Base-by-base conservation (phyloP, 2,113 vertebrate genomes). In the Electrona antarctica region DNA sequence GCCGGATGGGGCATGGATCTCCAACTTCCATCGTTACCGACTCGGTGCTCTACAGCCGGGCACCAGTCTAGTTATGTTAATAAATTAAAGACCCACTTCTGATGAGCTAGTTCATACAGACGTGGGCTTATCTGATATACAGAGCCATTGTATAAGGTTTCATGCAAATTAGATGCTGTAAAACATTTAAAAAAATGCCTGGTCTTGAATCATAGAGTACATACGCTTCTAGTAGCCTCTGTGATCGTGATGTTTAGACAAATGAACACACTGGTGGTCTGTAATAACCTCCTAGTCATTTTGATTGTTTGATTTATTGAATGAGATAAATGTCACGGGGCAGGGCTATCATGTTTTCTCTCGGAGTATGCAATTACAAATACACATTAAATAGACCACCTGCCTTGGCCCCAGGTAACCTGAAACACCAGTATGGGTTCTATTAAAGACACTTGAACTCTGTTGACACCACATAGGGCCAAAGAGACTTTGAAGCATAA, bases 341-440 rank as follows among this genome's bases (percentile, higher is more conserved):
- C 61, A 63, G 48, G 46, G 33, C 33, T 41, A 41, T 41, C 33
- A 41, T 54, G 60, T 47, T 63, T 48, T 33, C 48, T 64, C 47
- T 58, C 8, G 56, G 7, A 0, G 14, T 28, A 12, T 41, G 29
- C 55, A 59, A 0, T 62, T 71, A 71, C 73, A 74, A 51, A 72
- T 0, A 64, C 8, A n/a, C 12, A 7, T 41, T 9, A 28, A 10
- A 54, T 29, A 66, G 21, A 46, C 29, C 57, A 57, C 46, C 52
- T 15, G 8, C 8, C 8, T 71, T 7, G 2, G 47, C 61, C 45
- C 64, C 6, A 14, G 15, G 77, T 70, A 71, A 83, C 57, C 58
- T 50, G 60, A 80, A 72, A 79, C 77, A 15, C 54, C 62, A 51
- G 62, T 59, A 66, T 71, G 55, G 64, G 67, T 76, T 73, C 71